Conservation (phyloP, 1,140 invertebrate genomes). For the Paraescarpia echinospica region DNA sequence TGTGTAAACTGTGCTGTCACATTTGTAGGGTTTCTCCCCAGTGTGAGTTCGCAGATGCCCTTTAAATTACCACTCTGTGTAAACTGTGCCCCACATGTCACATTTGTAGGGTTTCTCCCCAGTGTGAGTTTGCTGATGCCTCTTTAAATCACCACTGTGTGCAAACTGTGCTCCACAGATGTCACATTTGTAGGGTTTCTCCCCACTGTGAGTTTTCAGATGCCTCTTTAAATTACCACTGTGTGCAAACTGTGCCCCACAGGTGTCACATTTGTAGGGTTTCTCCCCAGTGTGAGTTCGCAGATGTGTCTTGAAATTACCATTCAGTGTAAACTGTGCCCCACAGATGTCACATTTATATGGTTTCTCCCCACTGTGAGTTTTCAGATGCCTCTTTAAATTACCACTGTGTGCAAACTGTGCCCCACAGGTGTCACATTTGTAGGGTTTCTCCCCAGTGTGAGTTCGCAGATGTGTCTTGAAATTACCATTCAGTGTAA, state of each 20-base stretch:
- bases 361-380: slow-evolving; percentile 72
- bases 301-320: slow-evolving; percentile 16
- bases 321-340: slow-evolving; percentile 21
- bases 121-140: slow-evolving; percentile 30
- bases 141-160: slow-evolving; percentile 25
- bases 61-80: slow-evolving; percentile 30
- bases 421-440: too few species aligned
- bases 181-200: slow-evolving; percentile 30
- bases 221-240: neutral
- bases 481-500: slow-evolving; percentile 54
- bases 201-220: slow-evolving; percentile 27
- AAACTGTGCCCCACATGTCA: slow-evolving; percentile 36
- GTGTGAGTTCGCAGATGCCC: slow-evolving; percentile 31
- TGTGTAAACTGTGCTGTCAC: slow-evolving; percentile 77
- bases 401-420: too few species aligned
- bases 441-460: slow-evolving; percentile 84
- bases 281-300: slow-evolving; percentile 39
- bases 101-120: slow-evolving; percentile 38
- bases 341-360: slow-evolving; percentile 27
- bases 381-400: slow-evolving; percentile 85
- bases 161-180: slow-evolving; percentile 23
- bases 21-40: slow-evolving; percentile 45
- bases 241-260: slow-evolving; percentile 21
- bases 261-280: slow-evolving; percentile 26
- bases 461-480: slow-evolving; percentile 47